Conservation (phyloP, 2,797 vertebrate species). For the Intellagama lesueurii region DNA sequence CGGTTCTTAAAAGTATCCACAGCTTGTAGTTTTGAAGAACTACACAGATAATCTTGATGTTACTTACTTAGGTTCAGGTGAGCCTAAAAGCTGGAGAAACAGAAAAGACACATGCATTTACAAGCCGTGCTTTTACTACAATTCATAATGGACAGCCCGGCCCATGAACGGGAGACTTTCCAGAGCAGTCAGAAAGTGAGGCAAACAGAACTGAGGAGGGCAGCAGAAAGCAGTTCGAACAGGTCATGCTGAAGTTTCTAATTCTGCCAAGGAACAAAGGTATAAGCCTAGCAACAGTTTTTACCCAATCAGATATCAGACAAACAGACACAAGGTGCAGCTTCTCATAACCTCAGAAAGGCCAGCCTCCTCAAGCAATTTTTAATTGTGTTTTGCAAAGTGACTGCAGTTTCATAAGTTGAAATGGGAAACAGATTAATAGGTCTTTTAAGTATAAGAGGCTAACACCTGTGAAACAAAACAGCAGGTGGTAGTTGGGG, state of each 20-base stretch:
- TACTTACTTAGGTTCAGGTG: background rate
- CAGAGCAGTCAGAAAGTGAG: background rate
- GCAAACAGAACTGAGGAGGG: constrained; percentile 42
- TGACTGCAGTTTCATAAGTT: constrained; percentile 35
- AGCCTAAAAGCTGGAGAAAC: background rate
- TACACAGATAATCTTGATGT: background rate
- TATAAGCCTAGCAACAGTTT: constrained; percentile 90
- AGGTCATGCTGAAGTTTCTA: constrained; percentile 77
- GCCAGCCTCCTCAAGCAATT: constrained; percentile 61
- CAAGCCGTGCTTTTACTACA: background rate
- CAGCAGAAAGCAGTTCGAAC: constrained; percentile 65
- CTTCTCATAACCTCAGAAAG: constrained; percentile 61
- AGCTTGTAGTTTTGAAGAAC: background rate
- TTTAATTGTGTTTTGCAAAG: constrained; percentile 58
- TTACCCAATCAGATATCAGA: constrained; percentile 85
- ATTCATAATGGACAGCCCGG: background rate
- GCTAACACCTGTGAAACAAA: background rate
- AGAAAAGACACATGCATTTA: background rate
- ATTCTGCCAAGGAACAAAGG: constrained; percentile 80
- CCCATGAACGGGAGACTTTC: background rate
- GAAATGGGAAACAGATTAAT: constrained; percentile 1
- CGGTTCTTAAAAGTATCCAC: background rate
- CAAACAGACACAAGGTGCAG: constrained; percentile 85
- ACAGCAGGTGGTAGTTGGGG: background rate
- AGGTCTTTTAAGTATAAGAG: background rate